phyloP scores from a whole-genome alignment of 2,888 invertebrate species.

The Chromoteleia sp. region DNA sequence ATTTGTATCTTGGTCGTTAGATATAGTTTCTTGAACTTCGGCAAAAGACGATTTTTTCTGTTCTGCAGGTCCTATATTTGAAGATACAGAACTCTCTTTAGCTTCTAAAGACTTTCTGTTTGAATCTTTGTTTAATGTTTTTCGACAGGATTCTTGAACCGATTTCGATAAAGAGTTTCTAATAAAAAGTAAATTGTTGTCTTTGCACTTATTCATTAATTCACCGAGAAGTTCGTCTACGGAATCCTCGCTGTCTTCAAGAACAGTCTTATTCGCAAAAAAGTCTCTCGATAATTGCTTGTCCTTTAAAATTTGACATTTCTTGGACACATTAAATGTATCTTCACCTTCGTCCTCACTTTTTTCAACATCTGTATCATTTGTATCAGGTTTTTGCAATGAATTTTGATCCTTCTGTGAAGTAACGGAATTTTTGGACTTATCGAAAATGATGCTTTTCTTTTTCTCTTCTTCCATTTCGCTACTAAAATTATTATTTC shows the following conservation, averaged over 20 bases:
- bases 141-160: not conserved
- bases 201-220: slow-evolving; percentile 4
- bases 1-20: no score
- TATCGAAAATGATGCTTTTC: no score
- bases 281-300: no score
- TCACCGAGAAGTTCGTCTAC: slow-evolving; percentile 12
- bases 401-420: no score
- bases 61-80: not conserved
- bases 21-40: no score
- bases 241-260: slow-evolving; percentile 7
- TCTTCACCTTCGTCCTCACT: not conserved
- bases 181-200: no score
- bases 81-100: not conserved
- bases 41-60: not conserved
- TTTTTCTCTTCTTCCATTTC: no score
- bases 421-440: no score
- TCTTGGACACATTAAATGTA: not conserved
- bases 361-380: not conserved
- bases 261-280: not conserved
- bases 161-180: slow-evolving; percentile 1
- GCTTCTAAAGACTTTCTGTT: not conserved
- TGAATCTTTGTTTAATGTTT: slow-evolving; percentile 1
- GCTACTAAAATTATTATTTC: no score
- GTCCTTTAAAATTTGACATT: no score
- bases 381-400: not conserved